Evolutionary conservation across 2,797 vertebrate species (phyloP).

Genomic region (Onychomys leucogaster): DNA sequence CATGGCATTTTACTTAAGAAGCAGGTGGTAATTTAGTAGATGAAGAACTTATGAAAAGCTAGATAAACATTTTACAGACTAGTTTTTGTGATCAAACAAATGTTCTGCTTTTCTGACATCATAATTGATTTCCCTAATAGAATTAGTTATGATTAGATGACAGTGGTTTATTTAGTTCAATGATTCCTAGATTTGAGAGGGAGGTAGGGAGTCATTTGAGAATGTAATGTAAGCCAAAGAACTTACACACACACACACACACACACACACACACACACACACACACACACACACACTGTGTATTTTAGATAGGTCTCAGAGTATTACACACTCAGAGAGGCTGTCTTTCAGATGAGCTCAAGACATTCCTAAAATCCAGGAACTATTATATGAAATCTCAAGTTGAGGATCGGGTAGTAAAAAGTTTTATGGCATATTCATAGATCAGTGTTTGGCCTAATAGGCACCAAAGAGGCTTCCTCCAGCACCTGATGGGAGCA

Average conservation of each 20-base stretch:
- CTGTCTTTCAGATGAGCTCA: constrained; percentile 31
- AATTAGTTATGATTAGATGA: constrained; percentile 27
- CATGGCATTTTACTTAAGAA: constrained; percentile 49
- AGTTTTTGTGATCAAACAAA: constrained; percentile 54
- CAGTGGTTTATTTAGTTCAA: background rate
- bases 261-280: background rate
- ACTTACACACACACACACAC: background rate
- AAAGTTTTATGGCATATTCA: background rate
- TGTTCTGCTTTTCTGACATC: constrained; percentile 3
- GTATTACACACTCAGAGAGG: background rate
- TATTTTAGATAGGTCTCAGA: constrained; percentile 42
- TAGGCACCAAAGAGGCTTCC: background rate
- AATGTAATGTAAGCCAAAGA: constrained; percentile 29
- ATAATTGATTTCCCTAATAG: constrained; percentile 8
- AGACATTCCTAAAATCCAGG: background rate
- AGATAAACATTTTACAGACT: constrained; percentile 36
- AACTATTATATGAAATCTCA: background rate
- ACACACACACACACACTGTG: background rate
- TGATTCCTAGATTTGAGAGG: constrained; percentile 33
- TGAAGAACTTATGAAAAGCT: constrained; percentile 47
- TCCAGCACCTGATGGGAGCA: background rate
- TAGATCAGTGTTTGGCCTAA: background rate
- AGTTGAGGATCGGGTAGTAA: background rate
- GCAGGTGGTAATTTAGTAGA: constrained; percentile 57
- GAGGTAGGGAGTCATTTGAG: background rate